phyloP scores from a whole-genome alignment of 1,140 invertebrate species.

The Wiebesia pumilae region DNA sequence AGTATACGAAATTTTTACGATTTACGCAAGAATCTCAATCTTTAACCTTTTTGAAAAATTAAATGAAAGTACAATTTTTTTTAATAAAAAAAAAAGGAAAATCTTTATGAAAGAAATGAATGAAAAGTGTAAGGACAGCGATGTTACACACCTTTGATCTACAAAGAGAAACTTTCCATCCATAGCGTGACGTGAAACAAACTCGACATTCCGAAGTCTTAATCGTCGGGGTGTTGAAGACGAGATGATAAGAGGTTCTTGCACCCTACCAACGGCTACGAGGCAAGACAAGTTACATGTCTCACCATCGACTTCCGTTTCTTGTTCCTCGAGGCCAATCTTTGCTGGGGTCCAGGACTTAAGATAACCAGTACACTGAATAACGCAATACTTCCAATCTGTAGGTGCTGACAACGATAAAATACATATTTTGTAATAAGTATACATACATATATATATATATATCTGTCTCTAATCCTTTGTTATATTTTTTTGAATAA shows the following conservation, averaged over 20 bases:
- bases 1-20: too few relatives aligned
- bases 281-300: slow-evolving; percentile 89
- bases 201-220: slow-evolving; percentile 79
- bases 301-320: slow-evolving; percentile 82
- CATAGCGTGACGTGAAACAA: slow-evolving; percentile 94
- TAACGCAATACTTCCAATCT: slow-evolving; percentile 87
- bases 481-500: too few relatives aligned
- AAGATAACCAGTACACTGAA: slow-evolving; percentile 93
- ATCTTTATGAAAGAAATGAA: too few relatives aligned
- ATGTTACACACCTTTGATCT: slow-evolving; percentile 83
- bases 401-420: slow-evolving; percentile 10
- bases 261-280: slow-evolving; percentile 86
- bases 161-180: slow-evolving; percentile 98
- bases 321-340: slow-evolving; percentile 80
- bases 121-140: too few relatives aligned
- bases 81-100: too few relatives aligned
- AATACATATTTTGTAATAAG: too few relatives aligned
- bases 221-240: slow-evolving; percentile 61
- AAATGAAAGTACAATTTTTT: too few relatives aligned
- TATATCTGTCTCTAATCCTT: too few relatives aligned
- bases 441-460: too few relatives aligned
- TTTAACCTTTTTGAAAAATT: too few relatives aligned
- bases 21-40: too few relatives aligned
- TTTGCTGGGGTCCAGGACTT: slow-evolving; percentile 93
- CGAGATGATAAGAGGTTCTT: slow-evolving; percentile 61